Evolutionary conservation across 2,797 vertebrate genomes (phyloP), one percentile per base, ranked within the genome.

Genomic region (Graptemys geographica): DNA sequence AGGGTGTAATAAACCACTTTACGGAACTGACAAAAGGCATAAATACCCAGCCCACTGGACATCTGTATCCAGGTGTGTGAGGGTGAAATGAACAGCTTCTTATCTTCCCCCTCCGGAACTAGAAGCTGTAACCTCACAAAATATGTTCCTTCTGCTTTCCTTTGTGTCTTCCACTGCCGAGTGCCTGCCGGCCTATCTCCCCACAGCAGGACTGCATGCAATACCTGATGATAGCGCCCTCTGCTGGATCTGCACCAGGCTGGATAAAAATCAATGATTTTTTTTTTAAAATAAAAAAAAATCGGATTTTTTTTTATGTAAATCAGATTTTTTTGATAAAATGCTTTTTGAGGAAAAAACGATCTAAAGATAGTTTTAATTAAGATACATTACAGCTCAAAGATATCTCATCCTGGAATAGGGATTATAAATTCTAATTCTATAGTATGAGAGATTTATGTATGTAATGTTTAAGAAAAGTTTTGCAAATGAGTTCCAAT

Each of bases 41-140:
- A 72, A 51, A 79, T 31, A 78, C 13, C 47, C 76, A 51, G 47
- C 8, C 8, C 25, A 25, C 27, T 51, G 9, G 28, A 18, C 51
- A 79, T 21, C 28, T 79, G 76, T 49, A 41, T 31, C 3, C 3
- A 1, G 2, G 1, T 31, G 1, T 0, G 1, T 28, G 2, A 28
- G 44, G 8, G 5, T 55, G 28, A 88, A 33, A 79, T 25, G 5
- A 33, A 31, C 84, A 79, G 55, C 47, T 2, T 1, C 11, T 83
- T 51, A 23, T 44, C 55, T 5, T 11, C 1, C 59, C 4, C 6
- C 3, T 11, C 5, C 21, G 10, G n/a, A 81, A 65, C 21, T 31
- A 83, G 86, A 80, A 74, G 25, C n/a, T 82, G 5, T 27, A 28
- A 31, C 23, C 62, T 59, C 21, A 8, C 41, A 2, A 85, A 21